A percentile compares a stretch with the other conserved stretches of the same genome.
Evolutionary conservation across 2,113 vertebrate species (phyloP).

Genomic region (Pyxicephalus adspersus): DNA sequence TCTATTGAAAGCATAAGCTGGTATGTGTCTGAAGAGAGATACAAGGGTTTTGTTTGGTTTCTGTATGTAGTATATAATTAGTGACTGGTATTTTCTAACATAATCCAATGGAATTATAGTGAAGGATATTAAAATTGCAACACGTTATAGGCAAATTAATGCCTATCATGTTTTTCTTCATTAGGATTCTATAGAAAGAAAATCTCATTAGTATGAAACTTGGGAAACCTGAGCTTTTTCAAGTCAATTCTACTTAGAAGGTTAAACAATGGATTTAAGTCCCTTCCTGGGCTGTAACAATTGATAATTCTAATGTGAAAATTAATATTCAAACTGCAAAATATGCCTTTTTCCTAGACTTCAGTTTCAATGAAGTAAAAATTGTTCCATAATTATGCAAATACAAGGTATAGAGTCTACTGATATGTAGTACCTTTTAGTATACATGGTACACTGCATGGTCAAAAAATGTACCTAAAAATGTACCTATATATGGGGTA

Average conservation of each 20-base stretch:
- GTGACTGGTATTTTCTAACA: slow-evolving; percentile 33
- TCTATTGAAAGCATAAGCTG: slow-evolving; percentile 5
- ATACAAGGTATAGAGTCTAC: no score
- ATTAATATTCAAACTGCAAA: slow-evolving; percentile 44
- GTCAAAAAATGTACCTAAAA: no score
- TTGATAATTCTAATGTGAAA: slow-evolving; percentile 53
- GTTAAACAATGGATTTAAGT: slow-evolving; percentile 55
- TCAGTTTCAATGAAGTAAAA: slow-evolving; percentile 27
- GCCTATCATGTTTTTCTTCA: slow-evolving; percentile 50
- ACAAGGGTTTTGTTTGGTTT: slow-evolving; percentile 10
- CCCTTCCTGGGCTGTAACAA: slow-evolving; percentile 46
- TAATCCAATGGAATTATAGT: slow-evolving; percentile 44
- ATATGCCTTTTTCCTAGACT: slow-evolving; percentile 14
- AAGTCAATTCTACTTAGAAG: slow-evolving; percentile 47
- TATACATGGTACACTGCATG: no score
- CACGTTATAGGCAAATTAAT: slow-evolving; percentile 42
- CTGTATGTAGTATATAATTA: slow-evolving; percentile 9
- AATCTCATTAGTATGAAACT: slow-evolving; percentile 49
- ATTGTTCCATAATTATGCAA: not conserved
- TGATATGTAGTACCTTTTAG: no score
- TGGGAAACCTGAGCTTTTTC: slow-evolving; percentile 50
- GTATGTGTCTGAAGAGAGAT: not conserved
- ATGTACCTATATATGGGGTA: no score
- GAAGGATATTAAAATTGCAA: slow-evolving; percentile 49
- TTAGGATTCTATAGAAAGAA: slow-evolving; percentile 36